Conservation (phyloP, 2,113 vertebrate genomes). For the Crypturellus undulatus region DNA sequence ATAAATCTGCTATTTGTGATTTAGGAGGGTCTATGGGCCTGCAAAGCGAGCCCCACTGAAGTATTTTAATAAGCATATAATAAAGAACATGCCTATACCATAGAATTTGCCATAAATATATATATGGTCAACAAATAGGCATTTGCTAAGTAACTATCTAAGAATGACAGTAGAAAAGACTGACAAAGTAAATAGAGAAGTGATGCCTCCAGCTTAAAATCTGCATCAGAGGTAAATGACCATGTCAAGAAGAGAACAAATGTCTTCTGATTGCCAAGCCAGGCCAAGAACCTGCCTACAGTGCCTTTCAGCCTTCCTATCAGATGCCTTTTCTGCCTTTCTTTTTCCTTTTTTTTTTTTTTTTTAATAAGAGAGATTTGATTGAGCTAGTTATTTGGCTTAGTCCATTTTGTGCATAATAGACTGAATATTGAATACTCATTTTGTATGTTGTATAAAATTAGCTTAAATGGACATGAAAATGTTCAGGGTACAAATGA, state of each 20-base stretch:
- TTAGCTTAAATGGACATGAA: constrained; percentile 12
- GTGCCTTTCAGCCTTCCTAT: neutral
- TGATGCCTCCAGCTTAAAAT: neutral
- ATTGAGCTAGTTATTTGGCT: constrained; percentile 29
- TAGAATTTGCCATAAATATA: neutral
- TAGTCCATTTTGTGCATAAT: constrained; percentile 5
- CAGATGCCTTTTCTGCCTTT: neutral
- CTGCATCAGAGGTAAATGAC: neutral
- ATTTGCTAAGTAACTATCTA: neutral
- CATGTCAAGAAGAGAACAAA: neutral
- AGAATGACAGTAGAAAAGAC: neutral
- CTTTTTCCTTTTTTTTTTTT: neutral
- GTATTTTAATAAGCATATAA: neutral
- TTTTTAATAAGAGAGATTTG: neutral
- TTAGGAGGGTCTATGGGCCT: neutral
- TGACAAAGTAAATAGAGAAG: neutral
- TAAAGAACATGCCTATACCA: neutral
- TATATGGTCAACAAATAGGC: neutral
- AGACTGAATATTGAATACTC: constrained; percentile 18
- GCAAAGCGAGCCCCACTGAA: neutral
- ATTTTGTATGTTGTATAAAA: constrained; percentile 5
- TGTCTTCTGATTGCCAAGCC: neutral
- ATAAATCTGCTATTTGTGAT: neutral
- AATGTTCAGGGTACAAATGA: constrained; percentile 11
- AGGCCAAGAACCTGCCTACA: neutral